Evolutionary conservation across 2,888 invertebrate species (phyloP).

Genomic region (Apodemia duryi): DNA sequence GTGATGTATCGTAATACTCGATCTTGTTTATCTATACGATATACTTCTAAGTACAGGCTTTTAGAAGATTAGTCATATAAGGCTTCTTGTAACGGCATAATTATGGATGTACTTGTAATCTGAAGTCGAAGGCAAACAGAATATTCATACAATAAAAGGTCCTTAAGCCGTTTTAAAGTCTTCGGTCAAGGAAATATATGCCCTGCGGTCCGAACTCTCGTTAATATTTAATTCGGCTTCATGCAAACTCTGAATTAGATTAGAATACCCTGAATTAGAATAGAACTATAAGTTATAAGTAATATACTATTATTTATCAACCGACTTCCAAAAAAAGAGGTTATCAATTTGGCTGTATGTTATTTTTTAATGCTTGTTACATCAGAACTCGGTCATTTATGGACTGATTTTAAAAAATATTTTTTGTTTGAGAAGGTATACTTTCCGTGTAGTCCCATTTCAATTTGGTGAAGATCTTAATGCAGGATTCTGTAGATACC

Average conservation of each 20-base stretch:
- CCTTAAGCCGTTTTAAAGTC: conserved; percentile 1
- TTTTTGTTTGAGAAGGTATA: too few relatives aligned
- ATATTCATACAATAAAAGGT: background rate
- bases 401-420: too few relatives aligned
- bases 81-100: background rate
- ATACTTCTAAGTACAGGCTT: background rate
- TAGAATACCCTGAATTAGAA: background rate
- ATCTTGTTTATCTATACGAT: background rate
- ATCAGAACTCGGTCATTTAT: too few relatives aligned
- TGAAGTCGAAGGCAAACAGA: background rate
- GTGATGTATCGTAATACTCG: background rate
- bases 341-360: too few relatives aligned
- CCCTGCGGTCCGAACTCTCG: background rate
- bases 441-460: too few relatives aligned
- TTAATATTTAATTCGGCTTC: background rate
- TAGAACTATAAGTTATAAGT: background rate
- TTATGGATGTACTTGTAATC: background rate
- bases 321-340: too few relatives aligned
- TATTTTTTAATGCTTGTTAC: too few relatives aligned
- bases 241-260: background rate
- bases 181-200: background rate
- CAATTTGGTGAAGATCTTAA: too few relatives aligned
- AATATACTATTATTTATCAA: too few relatives aligned
- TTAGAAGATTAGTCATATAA: background rate
- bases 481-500: too few relatives aligned